Base-by-base conservation (phyloP, 2,797 vertebrate species). In the Rhinatrema bivittatum region DNA sequence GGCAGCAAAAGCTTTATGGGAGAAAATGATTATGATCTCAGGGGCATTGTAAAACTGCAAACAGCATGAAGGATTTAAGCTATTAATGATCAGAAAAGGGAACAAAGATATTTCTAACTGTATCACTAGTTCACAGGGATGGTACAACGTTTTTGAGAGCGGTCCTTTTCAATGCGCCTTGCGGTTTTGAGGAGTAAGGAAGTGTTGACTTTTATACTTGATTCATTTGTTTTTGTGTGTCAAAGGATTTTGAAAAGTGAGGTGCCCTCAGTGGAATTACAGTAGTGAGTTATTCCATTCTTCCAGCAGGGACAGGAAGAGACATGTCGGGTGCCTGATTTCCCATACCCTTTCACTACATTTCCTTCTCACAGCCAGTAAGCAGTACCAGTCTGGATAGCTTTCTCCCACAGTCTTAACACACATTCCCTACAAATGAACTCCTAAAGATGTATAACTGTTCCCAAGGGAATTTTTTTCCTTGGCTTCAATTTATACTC, bases 211-310 rank as follows among this genome's bases (percentile, higher is more conserved):
- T 50, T 46, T 34, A 22, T 6, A 3, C 6, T 34, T 39, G 29
- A 3, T 20, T 51, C 26, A 16, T 3, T 23, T 25, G 42, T 8
- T 31, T 9, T 25, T 30, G 16, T 29, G 39, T 47, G 42, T 33
- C 28, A 42, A 1, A 23, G 4, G n/a, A 5, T 40, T 51, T 26
- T 60, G 14, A 56, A 50, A 52, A 25, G 36, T 61, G 3, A 1
- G 13, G 3, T 20, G 17, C 8, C 29, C 26, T 36, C 15, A 17
- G 2, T 4, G 7, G 43, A 53, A 60, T 42, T 57, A 21, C 30
- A 51, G 25, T 56, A 53, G 18, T 51, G 60, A 62, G n/a, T 65
- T 56, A 50, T 25, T 53, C 25, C 5, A 9, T 42, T 46, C 11
- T 39, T 57, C 38, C 50, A 42, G 30, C 23, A n/a, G 16, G 28